These are phyloP conservation scores for Apogon talboti DNA, from an alignment of 2,797 vertebrate species.

Conservation along the genomic window DNA sequence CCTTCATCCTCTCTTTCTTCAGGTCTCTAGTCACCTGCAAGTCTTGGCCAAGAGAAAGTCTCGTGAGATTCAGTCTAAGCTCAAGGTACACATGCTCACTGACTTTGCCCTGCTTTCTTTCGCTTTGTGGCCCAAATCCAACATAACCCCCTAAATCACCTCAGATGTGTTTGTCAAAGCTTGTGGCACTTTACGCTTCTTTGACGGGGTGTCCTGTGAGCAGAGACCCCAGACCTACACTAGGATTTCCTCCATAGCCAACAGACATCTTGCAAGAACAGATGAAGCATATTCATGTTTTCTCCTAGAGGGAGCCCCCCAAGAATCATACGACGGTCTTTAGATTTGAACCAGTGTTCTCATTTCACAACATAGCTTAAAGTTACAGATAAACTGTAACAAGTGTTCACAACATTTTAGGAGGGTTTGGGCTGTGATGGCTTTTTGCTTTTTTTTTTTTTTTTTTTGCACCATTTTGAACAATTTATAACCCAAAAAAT, in stretches of 20 bases:
- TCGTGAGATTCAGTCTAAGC: slow-evolving; percentile 97
- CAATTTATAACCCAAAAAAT: too few species aligned
- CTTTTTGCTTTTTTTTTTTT: too few species aligned
- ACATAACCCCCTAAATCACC: slow-evolving; percentile 18
- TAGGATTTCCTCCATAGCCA: not conserved
- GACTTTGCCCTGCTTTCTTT: slow-evolving; percentile 56
- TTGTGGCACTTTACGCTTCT: slow-evolving; percentile 9
- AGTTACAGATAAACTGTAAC: too few species aligned
- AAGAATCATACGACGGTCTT: too few species aligned
- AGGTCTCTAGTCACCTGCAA: slow-evolving; percentile 99
- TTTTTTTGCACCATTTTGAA: too few species aligned
- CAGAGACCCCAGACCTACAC: not conserved
- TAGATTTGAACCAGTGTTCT: too few species aligned
- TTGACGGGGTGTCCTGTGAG: slow-evolving; percentile 3
- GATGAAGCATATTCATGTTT: too few species aligned
- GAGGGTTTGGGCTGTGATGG: too few species aligned
- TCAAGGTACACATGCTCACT: slow-evolving; percentile 90
- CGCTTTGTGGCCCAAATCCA: slow-evolving; percentile 47
- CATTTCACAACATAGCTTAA: too few species aligned
- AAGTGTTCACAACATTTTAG: too few species aligned
- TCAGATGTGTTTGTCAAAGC: slow-evolving; percentile 3
- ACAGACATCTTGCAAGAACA: not conserved
- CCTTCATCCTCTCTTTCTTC: slow-evolving; percentile 86
- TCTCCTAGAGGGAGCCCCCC: too few species aligned
- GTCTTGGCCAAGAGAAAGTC: slow-evolving; percentile 98